A percentile compares a stretch with the other conserved stretches of the same genome.
Conservation (phyloP, 2,888 invertebrate species). For the Microctonus brassicae region DNA sequence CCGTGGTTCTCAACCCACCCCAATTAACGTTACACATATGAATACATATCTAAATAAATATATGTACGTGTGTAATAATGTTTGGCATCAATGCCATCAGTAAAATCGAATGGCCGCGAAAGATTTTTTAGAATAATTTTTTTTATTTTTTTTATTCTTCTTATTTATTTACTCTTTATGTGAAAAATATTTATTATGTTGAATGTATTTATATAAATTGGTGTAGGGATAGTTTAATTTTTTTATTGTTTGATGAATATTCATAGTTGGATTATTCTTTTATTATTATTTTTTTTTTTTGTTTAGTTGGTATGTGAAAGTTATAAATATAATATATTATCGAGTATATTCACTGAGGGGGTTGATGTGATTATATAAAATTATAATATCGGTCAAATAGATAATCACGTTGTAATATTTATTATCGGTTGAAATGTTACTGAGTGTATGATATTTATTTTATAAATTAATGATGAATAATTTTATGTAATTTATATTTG, state of each 20-base stretch:
- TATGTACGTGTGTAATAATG: neutral
- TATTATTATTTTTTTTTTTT: too few relatives aligned
- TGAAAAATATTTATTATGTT: too few relatives aligned
- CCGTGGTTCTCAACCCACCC: slow-evolving; percentile 60
- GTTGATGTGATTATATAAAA: neutral
- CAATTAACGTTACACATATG: slow-evolving; percentile 39
- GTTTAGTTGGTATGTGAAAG: neutral
- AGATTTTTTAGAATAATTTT: too few relatives aligned
- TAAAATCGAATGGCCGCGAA: slow-evolving; percentile 9
- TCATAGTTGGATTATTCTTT: too few relatives aligned
- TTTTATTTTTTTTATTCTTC: too few relatives aligned
- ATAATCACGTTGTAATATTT: neutral
- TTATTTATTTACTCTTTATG: too few relatives aligned
- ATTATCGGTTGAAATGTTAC: neutral
- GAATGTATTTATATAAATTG: too few relatives aligned
- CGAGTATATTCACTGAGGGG: neutral
- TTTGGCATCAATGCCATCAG: neutral
- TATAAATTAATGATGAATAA: too few relatives aligned
- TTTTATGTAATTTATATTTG: too few relatives aligned
- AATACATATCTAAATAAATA: neutral
- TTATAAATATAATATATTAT: slow-evolving; percentile 3
- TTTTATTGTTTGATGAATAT: too few relatives aligned
- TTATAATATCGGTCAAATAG: slow-evolving; percentile 12
- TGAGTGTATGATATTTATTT: neutral
- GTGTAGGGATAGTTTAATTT: too few relatives aligned